Conservation (phyloP, 2,113 vertebrate species). For the Hystrix cristata region DNA sequence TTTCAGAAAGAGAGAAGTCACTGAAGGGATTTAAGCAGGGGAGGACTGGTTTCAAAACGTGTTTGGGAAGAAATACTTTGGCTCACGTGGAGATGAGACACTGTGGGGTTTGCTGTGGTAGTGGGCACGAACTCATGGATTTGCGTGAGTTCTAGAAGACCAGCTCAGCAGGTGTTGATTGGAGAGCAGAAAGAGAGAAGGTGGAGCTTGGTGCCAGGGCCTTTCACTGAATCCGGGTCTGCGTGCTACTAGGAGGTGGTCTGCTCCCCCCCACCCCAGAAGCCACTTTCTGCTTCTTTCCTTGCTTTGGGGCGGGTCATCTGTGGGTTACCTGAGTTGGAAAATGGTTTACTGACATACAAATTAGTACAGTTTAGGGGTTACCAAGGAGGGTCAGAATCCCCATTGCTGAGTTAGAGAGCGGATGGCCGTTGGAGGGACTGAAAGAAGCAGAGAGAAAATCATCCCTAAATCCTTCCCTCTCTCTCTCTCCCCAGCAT, state of each 20-base stretch:
- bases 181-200: neutral
- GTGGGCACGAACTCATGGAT: no score
- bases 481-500: neutral
- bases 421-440: fast-evolving
- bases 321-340: neutral
- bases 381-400: neutral
- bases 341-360: neutral
- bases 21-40: neutral
- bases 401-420: neutral
- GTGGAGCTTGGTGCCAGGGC: neutral
- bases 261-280: neutral
- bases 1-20: conserved; percentile 10
- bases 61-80: conserved; percentile 1
- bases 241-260: fast-evolving
- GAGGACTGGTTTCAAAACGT: neutral
- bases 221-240: neutral
- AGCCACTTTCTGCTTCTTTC: neutral
- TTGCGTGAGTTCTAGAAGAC: neutral
- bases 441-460: neutral
- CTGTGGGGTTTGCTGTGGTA: neutral
- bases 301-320: neutral
- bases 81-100: neutral
- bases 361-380: neutral
- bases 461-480: neutral
- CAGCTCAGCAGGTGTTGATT: neutral